Evolutionary conservation across 2,113 vertebrate genomes (phyloP), one percentile per base, ranked within the genome.

Genomic region (Brachirus orientalis): DNA sequence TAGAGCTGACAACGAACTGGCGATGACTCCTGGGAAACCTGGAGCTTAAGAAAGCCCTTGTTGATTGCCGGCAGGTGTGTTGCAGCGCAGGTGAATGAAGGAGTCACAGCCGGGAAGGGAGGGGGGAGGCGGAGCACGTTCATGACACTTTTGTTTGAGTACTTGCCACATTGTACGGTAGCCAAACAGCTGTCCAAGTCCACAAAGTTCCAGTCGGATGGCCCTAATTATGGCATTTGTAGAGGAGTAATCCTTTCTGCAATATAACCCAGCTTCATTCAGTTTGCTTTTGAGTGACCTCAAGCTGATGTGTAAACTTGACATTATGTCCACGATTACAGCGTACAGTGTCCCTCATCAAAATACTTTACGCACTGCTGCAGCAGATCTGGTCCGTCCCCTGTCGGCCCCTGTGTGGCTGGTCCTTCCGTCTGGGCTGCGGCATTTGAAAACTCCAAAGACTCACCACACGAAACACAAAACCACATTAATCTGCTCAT

Each of bases 291-390:
- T 43, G 11, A 14, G 40, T 2, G 40, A 9, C 4, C 40, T 10
- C 10, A 55, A 36, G 22, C 63, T 67, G 17, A 57, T 67, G 8
- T 53, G 62, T 53, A 53, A 28, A 53, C 9, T 0, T 37, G 52
- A 66, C 61, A 63, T 38, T 41, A 56, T 66, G 28, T 66, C 63
- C n/a, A 46, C 4, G 8, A 66, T 66, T 19, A 56, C 36, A n/a
- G 0, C 1, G 13, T 52, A 51, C 4, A 20, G 46, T 41, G 61
- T 0, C 36, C 19, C 35, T 10, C 28, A 36, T 47, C 19, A 37
- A 62, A 48, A 62, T 62, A 62, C 1, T 2, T 1, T 18, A 40
- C 7, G 38, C 12, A 9, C 2, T 10, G 38, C 2, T 40, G 38
- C 38, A 40, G 38, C 12, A 40, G 2, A 40, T 40, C 38, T n/a